Evolutionary conservation across 2,797 vertebrate species (phyloP).

Genomic region (Cygnus olor): DNA sequence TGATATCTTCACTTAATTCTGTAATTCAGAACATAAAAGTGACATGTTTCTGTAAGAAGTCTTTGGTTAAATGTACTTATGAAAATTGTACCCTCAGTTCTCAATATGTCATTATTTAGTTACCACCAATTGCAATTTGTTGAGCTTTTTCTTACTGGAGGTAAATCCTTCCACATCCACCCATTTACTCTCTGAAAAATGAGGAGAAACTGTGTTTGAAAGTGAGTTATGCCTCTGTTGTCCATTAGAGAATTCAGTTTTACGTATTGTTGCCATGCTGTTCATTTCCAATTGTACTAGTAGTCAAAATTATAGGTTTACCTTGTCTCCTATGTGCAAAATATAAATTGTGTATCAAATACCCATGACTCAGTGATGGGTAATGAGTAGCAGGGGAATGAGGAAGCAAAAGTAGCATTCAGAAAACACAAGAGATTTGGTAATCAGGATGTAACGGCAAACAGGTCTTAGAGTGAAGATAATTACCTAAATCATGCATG

Average conservation of each 20-base stretch:
- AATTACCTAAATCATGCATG: not conserved
- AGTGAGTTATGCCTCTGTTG: not conserved
- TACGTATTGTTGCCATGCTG: not conserved
- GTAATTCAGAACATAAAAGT: not conserved
- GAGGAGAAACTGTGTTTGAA: not conserved
- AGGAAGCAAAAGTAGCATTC: not conserved
- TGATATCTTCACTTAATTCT: not conserved
- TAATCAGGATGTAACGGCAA: not conserved
- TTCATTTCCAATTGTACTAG: not conserved
- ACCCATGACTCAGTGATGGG: not conserved
- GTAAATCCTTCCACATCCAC: not conserved
- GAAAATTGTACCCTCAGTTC: not conserved
- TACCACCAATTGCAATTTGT: not conserved
- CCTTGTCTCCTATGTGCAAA: not conserved
- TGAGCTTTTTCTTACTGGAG: not conserved
- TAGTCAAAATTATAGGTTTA: conserved; percentile 30
- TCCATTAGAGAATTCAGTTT: not conserved
- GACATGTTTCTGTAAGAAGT: not conserved
- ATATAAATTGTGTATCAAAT: not conserved
- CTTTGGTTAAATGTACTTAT: not conserved
- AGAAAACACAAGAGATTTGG: not conserved
- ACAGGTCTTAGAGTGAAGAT: not conserved
- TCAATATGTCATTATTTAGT: not conserved
- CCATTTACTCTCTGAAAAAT: not conserved
- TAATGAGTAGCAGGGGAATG: not conserved